Base-by-base conservation (phyloP, 2,113 vertebrate species). In the Colaptes auratus region DNA sequence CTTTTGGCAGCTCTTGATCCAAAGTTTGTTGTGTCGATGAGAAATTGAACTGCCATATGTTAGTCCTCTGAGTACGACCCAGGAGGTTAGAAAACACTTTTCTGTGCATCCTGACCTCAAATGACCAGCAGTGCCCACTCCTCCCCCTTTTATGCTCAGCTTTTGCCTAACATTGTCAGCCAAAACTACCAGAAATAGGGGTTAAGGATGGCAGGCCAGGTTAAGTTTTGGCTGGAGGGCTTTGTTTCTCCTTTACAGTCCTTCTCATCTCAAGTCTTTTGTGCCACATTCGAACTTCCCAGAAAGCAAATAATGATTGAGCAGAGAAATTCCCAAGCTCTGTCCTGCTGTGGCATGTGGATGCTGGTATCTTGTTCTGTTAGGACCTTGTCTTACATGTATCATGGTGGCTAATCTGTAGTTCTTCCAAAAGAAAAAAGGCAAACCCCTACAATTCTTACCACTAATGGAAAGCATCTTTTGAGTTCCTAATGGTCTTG, bases 381-480 rank as follows among this genome's bases (percentile, higher is more conserved):
- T 93, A 95, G 94, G 94, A 82, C 72, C 89, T 79, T 81, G 93
- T 95, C 86, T 93, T 96, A 42, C 25, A 8, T 89, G 91, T 97
- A 48, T 78, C 88, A 73, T 95, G 89, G 53, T 94, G 76, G 44
- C 82, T 86, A 82, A 75, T 69, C 30, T 7, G 9, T 92, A 92
- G 60, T 76, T 81, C 31, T 65, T 73, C 18, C 12, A 28, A 36
- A 60, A 15, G 50, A n/a, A 86, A 89, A 42, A 80, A 83, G 23
- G 59, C 46, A 56, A 16, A 66, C 84, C 33, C 19, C 3, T 90
- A 61, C 77, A 30, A 48, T 83, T 80, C 58, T 4, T 67, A 46
- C 31, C 66, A 55, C 58, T 70, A 67, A n/a, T 31, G 31, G 23
- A 56, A 95, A 73, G 13, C 25, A 39, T 86, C 65, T 89, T 74